phyloP scores from a whole-genome alignment of 2,888 invertebrate genomes.

The Emmelina monodactyla region DNA sequence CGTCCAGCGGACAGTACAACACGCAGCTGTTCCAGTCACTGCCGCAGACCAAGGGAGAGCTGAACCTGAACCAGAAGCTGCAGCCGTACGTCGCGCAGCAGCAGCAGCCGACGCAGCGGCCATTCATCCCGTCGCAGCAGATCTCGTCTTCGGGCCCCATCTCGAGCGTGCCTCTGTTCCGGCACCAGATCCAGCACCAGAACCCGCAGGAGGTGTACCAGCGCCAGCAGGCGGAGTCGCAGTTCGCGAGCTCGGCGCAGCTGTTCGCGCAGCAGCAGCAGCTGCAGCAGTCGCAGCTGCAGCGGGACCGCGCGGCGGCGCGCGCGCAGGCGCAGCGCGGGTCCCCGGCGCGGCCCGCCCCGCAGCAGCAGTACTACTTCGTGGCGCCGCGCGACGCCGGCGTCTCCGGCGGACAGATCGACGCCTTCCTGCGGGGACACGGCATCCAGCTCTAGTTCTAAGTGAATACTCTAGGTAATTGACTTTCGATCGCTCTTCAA shows the following conservation, averaged over 20 bases:
- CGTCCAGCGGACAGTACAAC: slow-evolving; percentile 78
- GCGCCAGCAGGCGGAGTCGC: slow-evolving; percentile 68
- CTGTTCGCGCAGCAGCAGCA: slow-evolving; percentile 73
- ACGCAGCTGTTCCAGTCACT: slow-evolving; percentile 79
- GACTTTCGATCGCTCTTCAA: slow-evolving; percentile 22
- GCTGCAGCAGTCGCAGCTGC: slow-evolving; percentile 71
- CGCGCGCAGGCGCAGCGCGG: slow-evolving; percentile 54
- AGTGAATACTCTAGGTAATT: slow-evolving; percentile 35
- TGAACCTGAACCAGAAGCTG: slow-evolving; percentile 75
- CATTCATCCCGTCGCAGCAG: slow-evolving; percentile 68
- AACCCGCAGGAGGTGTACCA: slow-evolving; percentile 63
- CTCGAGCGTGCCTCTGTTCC: slow-evolving; percentile 53
- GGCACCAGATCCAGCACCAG: slow-evolving; percentile 43
- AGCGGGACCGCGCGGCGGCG: slow-evolving; percentile 64
- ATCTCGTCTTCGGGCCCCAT: slow-evolving; percentile 41
- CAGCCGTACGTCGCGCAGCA: slow-evolving; percentile 76
- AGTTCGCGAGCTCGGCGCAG: slow-evolving; percentile 71
- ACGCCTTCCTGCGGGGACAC: slow-evolving; percentile 79
- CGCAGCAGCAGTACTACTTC: slow-evolving; percentile 69
- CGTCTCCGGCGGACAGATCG: slow-evolving; percentile 74
- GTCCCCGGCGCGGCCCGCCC: slow-evolving; percentile 32
- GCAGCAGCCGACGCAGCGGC: slow-evolving; percentile 58
- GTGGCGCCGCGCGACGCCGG: slow-evolving; percentile 56
- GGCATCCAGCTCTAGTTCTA: slow-evolving; percentile 68
- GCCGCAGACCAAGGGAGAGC: slow-evolving; percentile 76